phyloP scores from a whole-genome alignment of 1,140 invertebrate species.

The Nixonia krombeini region DNA sequence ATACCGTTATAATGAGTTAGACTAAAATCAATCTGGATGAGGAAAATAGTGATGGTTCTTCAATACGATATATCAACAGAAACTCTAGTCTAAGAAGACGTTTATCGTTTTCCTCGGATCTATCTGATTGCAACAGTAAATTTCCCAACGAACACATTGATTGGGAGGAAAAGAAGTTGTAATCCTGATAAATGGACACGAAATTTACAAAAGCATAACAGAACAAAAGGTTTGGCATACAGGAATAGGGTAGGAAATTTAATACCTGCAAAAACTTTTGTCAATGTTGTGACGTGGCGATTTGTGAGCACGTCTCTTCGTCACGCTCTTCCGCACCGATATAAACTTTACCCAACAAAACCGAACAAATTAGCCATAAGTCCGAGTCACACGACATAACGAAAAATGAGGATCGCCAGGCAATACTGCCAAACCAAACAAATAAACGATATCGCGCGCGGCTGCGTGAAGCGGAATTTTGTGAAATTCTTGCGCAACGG shows the following conservation, averaged over 20 bases:
- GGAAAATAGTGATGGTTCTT: slow-evolving; percentile 9
- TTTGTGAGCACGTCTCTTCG: too few relatives aligned
- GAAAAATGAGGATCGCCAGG: too few relatives aligned
- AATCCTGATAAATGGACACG: slow-evolving; percentile 3
- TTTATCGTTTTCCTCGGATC: slow-evolving; percentile 4
- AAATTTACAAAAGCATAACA: slow-evolving; percentile 2
- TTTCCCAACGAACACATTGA: neutral
- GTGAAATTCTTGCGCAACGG: too few relatives aligned
- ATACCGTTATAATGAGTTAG: slow-evolving; percentile 18
- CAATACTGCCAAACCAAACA: too few relatives aligned
- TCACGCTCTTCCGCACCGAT: too few relatives aligned
- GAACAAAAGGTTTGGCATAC: slow-evolving; percentile 9
- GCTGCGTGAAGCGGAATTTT: too few relatives aligned
- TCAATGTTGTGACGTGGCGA: too few relatives aligned
- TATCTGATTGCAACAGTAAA: neutral
- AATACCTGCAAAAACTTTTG: slow-evolving; percentile 4
- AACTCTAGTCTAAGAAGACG: slow-evolving; percentile 1
- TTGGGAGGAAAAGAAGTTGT: slow-evolving; percentile 8
- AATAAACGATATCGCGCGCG: too few relatives aligned
- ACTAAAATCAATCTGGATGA: slow-evolving; percentile 1
- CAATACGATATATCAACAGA: slow-evolving; percentile 4
- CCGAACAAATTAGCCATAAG: too few relatives aligned
- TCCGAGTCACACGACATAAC: too few relatives aligned
- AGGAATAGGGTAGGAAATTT: slow-evolving; percentile 9
- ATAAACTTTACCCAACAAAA: too few relatives aligned